phyloP scores from a whole-genome alignment of 1,140 invertebrate genomes.

The Mactra quadrangularis region DNA sequence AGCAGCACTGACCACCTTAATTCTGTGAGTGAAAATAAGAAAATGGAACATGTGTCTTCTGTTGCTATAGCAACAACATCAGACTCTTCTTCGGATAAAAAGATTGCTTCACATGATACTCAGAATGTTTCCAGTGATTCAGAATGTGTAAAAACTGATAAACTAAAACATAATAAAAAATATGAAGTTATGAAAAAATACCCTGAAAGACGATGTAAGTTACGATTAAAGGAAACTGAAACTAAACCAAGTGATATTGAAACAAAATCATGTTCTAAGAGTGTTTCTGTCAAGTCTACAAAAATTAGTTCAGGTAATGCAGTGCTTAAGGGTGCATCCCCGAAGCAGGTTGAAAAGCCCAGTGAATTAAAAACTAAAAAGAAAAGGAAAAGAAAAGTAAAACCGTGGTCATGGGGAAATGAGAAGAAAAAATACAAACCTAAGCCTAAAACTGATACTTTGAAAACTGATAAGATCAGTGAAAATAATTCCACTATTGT shows the following conservation, averaged over 20 bases:
- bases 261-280: not conserved
- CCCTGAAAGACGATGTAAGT: slow-evolving; percentile 55
- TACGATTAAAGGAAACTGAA: slow-evolving; percentile 19
- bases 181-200: slow-evolving; percentile 46
- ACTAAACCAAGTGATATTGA: slow-evolving; percentile 11
- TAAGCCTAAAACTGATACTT: slow-evolving; percentile 36
- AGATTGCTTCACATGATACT: too few relatives aligned
- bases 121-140: too few relatives aligned
- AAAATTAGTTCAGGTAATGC: not conserved
- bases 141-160: slow-evolving; percentile 10
- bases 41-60: too few relatives aligned
- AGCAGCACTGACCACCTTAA: too few relatives aligned
- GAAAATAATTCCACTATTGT: not conserved
- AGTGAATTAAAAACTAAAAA: slow-evolving; percentile 13
- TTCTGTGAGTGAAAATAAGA: too few relatives aligned
- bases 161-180: not conserved
- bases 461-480: not conserved
- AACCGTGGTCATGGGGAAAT: slow-evolving; percentile 62
- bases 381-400: slow-evolving; percentile 58
- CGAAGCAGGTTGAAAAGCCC: not conserved
- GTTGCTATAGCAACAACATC: too few relatives aligned
- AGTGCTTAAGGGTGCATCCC: not conserved
- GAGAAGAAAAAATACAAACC: slow-evolving; percentile 58
- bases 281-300: not conserved
- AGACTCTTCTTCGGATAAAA: too few relatives aligned